Base-by-base conservation (phyloP, 2,888 invertebrate genomes). In the Netelia melanura region DNA sequence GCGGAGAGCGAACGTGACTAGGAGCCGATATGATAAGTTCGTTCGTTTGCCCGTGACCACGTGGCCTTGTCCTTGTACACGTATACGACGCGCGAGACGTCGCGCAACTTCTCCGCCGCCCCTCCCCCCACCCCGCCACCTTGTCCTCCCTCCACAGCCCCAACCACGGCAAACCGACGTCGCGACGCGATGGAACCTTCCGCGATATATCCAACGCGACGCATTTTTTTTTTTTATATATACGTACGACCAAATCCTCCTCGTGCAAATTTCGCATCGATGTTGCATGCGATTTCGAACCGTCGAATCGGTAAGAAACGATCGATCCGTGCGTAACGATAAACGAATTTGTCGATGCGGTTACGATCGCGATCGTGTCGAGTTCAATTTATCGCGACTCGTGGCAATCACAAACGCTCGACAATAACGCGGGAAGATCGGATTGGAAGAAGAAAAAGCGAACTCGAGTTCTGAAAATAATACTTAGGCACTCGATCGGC, bases 1-100 rank as follows among this genome's bases (percentile, higher is more conserved):
- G 58, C 21, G 76, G 23, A 71, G 54, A 61, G 61, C 76, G 84
- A 86, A 85, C 84, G 87, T 87, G 86, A 86, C 82, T 80, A 30
- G 72, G 70, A 77, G 84, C 81, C 64, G 74, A 82, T 86, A 78
- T 67, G 64, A 78, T 67, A 67, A 44, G 65, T 72, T 65, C 70
- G 78, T 74, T 87, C 88, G 88, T 87, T 88, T 89, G 91, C 90
- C 92, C 92, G 91, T 93, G 92, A 93, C 91, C 93, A 93, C 88
- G 89, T 90, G 91, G 89, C 93, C 92, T 93, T 93, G 92, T 92
- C 92, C 93, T 93, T 92, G 91, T 87, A 89, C 90, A 89, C 44
- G 70, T 54, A 67, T 76, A 75, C 65, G 23, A 76, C 56, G 52
- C 48, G 52, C 81, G 64, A 62, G 72, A 89, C 89, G 89, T 89